phyloP scores from a whole-genome alignment of 2,113 vertebrate genomes.

The Odontophorus gujanensis region DNA sequence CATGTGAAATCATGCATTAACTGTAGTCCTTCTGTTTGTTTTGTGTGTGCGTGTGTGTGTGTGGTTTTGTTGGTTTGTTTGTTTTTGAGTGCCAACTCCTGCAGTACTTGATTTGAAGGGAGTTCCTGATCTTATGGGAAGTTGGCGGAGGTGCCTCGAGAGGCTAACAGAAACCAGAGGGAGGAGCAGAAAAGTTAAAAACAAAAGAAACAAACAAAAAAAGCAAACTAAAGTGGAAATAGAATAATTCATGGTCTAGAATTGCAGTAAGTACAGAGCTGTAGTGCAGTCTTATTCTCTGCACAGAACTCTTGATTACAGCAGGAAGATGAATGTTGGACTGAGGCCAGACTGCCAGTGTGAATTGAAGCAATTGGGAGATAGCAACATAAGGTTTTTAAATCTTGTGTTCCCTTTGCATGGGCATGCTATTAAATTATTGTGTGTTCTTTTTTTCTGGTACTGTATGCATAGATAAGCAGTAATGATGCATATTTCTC shows the following conservation, averaged over 20 bases:
- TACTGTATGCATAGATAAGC: background rate
- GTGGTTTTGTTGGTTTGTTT: background rate
- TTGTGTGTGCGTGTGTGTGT: too few relatives aligned
- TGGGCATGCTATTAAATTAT: background rate
- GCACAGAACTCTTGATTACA: background rate
- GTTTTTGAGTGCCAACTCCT: background rate
- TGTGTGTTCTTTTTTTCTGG: background rate
- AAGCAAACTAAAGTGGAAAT: background rate
- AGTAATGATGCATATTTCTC: background rate
- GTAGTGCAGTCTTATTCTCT: background rate
- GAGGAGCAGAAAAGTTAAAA: background rate
- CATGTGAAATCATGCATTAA: background rate
- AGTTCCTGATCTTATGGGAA: background rate
- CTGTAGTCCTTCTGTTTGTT: background rate
- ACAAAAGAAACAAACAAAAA: background rate
- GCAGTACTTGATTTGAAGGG: background rate
- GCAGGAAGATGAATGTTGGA: background rate
- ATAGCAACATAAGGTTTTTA: background rate
- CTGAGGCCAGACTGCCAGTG: background rate
- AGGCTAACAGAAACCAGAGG: background rate
- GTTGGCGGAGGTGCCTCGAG: background rate
- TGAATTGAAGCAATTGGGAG: background rate
- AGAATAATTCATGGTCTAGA: background rate
- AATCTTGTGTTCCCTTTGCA: background rate
- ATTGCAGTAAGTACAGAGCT: background rate